phyloP scores from a whole-genome alignment of 2,113 vertebrate species.

The Neogobius melanostomus region DNA sequence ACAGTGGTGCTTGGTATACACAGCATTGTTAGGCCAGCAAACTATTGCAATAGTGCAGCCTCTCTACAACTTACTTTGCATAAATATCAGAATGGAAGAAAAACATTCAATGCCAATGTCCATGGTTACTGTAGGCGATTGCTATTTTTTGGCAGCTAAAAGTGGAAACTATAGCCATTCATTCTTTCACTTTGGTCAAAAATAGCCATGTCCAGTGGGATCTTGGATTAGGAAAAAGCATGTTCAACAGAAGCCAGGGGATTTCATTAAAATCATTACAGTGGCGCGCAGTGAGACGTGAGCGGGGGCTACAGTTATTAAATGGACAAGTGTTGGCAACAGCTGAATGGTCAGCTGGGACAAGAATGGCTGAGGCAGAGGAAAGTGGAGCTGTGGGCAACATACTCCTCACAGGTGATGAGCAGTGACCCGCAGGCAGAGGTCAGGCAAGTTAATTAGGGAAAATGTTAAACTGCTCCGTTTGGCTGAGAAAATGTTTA shows the following conservation, averaged over 20 bases:
- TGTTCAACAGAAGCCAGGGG: not conserved
- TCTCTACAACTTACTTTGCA: too few relatives aligned
- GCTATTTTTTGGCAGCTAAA: not conserved
- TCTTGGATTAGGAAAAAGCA: not conserved
- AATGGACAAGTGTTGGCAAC: conserved; percentile 69
- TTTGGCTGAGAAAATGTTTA: not conserved
- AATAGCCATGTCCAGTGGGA: not conserved
- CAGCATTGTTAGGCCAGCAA: too few relatives aligned
- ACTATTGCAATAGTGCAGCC: too few relatives aligned
- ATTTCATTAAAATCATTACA: conserved; percentile 64
- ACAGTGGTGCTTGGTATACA: too few relatives aligned
- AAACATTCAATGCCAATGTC: too few relatives aligned
- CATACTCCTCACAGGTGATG: conserved; percentile 52
- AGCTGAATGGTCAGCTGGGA: conserved; percentile 76
- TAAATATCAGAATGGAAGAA: too few relatives aligned
- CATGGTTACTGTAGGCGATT: too few relatives aligned
- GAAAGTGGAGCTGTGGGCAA: conserved; percentile 65
- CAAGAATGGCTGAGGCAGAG: conserved; percentile 71
- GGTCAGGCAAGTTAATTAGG: conserved; percentile 21
- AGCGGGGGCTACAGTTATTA: conserved; percentile 58
- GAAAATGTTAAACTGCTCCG: not conserved
- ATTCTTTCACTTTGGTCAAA: not conserved
- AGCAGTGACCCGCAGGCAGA: conserved; percentile 36
- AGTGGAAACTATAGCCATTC: not conserved
- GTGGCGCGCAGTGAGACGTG: conserved; percentile 23